Evolutionary conservation across 2,888 invertebrate species (phyloP), one percentile per base, ranked within the genome.

Genomic region (Zhuqinia jingwanae): DNA sequence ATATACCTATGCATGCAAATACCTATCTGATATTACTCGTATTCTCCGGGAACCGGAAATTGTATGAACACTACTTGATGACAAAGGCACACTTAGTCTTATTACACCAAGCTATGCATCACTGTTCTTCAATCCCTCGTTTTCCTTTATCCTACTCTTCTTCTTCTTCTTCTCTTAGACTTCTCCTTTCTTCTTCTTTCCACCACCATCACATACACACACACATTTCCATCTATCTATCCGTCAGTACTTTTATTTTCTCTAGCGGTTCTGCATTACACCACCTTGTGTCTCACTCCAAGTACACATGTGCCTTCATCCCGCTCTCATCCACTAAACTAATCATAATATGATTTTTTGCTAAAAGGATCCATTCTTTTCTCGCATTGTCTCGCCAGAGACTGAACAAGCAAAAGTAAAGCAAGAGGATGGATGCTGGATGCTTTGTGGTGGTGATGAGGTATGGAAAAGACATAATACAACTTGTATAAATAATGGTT

Each of bases 281-380:
- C 27, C 15, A 17, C 10, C 27, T 50, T 47, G 5, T 50, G 22
- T 42, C 30, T 6, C 42, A 27, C 36, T n/a, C 47, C 13, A 22
- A 10, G 22, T 77, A n/a, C 27, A 8, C 8, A 8, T 36, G 36
- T 36, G 36, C 36, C 36, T 36, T 63, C n/a, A 15, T 65, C 47
- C 13, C 82, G 53, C 53, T 82, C 25, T 20, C 78, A 58, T 36
- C 70, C 70, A 85, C 47, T 65, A 58, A 85, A 78, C 84, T 85
- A 85, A 85, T 85, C 84, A 85, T 85, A 78, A 85, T 83, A 83
- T 78, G 84, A 30, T 85, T 85, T 76, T 65, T 42, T 63, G 20
- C 45, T 65, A 76, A 76, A 68, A 77, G 56, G 58, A 81, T 78
- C 56, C 60, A 56, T 77, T 76, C 84, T 56, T 73, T 73, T 47